Percentiles rank a stretch among this genome's conserved stretches.
These are phyloP conservation scores for Nudaria mundana DNA, from an alignment of 2,888 invertebrate genomes.

Conservation along the genomic window DNA sequence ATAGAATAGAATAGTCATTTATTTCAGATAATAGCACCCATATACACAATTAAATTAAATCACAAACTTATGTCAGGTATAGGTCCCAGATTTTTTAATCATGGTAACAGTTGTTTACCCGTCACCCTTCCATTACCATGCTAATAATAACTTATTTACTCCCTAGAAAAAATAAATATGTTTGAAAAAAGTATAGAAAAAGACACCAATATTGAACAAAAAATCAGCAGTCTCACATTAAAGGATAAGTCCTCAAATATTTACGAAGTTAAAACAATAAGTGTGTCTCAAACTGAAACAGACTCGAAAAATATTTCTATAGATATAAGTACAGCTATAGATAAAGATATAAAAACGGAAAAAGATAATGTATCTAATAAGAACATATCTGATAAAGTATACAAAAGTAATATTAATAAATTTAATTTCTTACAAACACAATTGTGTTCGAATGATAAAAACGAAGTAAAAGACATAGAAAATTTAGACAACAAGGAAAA, in stretches of 20 bases:
- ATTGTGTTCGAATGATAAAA: constrained; percentile 45
- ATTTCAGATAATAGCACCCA: too few species aligned
- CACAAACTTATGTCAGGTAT: too few species aligned
- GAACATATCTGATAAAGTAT: constrained; percentile 51
- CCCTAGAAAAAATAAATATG: constrained; percentile 74
- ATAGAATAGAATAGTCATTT: too few species aligned
- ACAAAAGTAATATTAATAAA: constrained; percentile 66
- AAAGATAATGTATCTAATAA: constrained; percentile 29
- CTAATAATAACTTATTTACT: constrained; percentile 1
- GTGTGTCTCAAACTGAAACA: constrained; percentile 37
- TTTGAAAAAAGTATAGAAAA: constrained; percentile 69
- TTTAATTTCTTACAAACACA: constrained; percentile 72
- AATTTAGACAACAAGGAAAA: constrained; percentile 32
- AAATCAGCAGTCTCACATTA: constrained; percentile 60
- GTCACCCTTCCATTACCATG: too few species aligned
- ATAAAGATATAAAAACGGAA: constrained; percentile 21
- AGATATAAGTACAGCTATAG: constrained; percentile 24
- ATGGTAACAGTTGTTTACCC: too few species aligned
- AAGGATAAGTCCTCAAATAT: constrained; percentile 55
- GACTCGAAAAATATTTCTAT: constrained; percentile 32
- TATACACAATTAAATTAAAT: too few species aligned
- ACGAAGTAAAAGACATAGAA: constrained; percentile 38
- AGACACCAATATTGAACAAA: constrained; percentile 55
- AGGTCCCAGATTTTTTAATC: too few species aligned
- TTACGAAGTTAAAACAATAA: constrained; percentile 45